These are phyloP conservation scores for Bugula neritina DNA, from an alignment of 2,888 invertebrate species.

Conservation along the genomic window DNA sequence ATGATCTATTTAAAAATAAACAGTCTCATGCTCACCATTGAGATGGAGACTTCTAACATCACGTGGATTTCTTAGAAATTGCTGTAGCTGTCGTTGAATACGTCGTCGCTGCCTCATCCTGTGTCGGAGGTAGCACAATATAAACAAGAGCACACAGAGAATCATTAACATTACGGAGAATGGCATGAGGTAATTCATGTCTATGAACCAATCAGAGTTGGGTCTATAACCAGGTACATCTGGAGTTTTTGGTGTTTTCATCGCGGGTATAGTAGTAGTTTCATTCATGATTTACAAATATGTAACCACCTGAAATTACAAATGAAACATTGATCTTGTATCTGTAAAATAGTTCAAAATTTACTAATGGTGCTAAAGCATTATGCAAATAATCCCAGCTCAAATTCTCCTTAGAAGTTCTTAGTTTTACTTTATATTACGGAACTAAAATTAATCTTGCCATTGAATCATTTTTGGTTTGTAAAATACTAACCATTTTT, in stretches of 20 bases:
- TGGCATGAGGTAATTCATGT: conserved; percentile 23
- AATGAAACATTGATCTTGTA: no score
- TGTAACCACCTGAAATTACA: no score
- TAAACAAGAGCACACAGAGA: conserved; percentile 2
- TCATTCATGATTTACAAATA: no score
- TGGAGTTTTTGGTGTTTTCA: background rate
- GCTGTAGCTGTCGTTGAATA: background rate
- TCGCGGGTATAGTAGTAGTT: background rate
- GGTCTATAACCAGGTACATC: background rate
- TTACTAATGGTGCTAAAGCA: no score
- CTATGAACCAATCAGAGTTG: conserved; percentile 7
- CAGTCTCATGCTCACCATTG: conserved; percentile 6
- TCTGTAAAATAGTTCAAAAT: no score
- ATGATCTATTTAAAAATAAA: no score
- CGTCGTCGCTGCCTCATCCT: conserved; percentile 20
- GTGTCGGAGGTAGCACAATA: conserved; percentile 11
- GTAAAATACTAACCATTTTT: no score
- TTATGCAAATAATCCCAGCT: no score
- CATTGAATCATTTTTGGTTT: no score
- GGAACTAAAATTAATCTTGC: no score
- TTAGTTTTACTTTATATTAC: no score
- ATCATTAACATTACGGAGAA: conserved; percentile 23
- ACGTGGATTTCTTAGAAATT: background rate
- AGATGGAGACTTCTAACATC: background rate
- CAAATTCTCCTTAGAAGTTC: no score